Evolutionary conservation across 2,113 vertebrate genomes (phyloP).

Genomic region (Hippoglossus stenolepis): DNA sequence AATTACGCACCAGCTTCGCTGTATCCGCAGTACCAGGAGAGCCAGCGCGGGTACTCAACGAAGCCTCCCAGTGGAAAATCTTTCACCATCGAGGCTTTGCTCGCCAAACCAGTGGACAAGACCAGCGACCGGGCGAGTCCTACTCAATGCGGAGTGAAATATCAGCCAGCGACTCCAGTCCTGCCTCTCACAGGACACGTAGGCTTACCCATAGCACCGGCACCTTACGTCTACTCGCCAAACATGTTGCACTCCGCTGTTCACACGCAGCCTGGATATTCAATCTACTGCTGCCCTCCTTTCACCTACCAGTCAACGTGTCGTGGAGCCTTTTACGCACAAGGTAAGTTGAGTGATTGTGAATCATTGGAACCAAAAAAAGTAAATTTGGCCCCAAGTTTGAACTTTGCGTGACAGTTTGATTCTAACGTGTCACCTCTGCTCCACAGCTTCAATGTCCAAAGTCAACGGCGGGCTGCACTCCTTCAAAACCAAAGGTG

Average conservation of each 20-base stretch:
- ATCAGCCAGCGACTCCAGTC: conserved; percentile 11
- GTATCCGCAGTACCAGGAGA: conserved; percentile 57
- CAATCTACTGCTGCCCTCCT: conserved; percentile 80
- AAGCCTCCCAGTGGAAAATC: conserved; percentile 76
- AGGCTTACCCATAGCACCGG: conserved; percentile 42
- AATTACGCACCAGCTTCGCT: conserved; percentile 61
- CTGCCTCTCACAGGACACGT: conserved; percentile 63
- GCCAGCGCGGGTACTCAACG: conserved; percentile 31
- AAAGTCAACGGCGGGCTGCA: conserved; percentile 74
- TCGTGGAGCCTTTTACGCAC: conserved; percentile 77
- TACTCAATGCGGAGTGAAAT: conserved; percentile 43
- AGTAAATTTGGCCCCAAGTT: background rate
- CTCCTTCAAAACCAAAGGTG: conserved; percentile 75
- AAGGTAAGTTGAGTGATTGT: conserved; percentile 72
- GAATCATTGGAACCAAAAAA: no score
- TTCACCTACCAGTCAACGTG: conserved; percentile 77
- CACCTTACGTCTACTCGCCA: conserved; percentile 66
- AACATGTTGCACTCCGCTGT: conserved; percentile 68
- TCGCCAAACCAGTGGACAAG: conserved; percentile 73
- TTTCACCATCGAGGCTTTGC: conserved; percentile 85
- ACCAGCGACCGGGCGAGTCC: conserved; percentile 40
- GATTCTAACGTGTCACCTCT: background rate
- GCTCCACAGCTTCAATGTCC: conserved; percentile 75
- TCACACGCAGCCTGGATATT: conserved; percentile 71
- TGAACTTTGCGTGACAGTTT: background rate